Evolutionary conservation across 2,888 invertebrate species (phyloP), one percentile per base, ranked within the genome.

Genomic region (Dryococelus australis): DNA sequence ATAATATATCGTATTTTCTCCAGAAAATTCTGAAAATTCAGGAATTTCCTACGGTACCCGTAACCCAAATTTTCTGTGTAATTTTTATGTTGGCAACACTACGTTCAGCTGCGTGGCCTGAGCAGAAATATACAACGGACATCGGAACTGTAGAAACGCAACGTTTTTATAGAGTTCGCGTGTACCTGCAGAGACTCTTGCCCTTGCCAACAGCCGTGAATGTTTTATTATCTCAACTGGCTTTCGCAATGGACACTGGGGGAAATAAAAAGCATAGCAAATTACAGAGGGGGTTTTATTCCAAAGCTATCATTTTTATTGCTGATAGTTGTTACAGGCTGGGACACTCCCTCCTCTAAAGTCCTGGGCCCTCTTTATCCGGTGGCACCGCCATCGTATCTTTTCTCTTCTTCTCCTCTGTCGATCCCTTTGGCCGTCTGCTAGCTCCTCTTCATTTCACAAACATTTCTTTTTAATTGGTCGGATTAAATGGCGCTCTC

Each of bases 381-480:
- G n/a, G 65, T 20, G 20, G 8, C n/a, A 20, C n/a, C 20, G 0
- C 65, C n/a, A 65, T 20, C 65, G 24, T 3, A 9, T 24, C 65
- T n/a, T n/a, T 24, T 24, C 65, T 20, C 65, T 20, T 24, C 20
- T 65, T 20, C 65, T 65, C 20, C 16, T 20, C 24, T 5, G 65
- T 0, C 1, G 65, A n/a, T n/a, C 65, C 65, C 16, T 65, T 65
- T 65, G 20, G 2, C 65, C 65, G 24, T n/a, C 24, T 16, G 24
- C 65, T 6, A 24, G 65, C 65, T 65, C 65, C 65, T 65, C 65
- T 65, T 65, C 65, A 65, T 8, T 12, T 65, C 65, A 65, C 65
- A 65, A 65, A 65, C 65, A 20, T 20, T 65, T 65, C 65, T 65
- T 65, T 65, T 65, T 65, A 65, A 65, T 65, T 65, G 65, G 65